These are phyloP conservation scores for Ageneiosus marmoratus DNA, from an alignment of 2,113 vertebrate species.

Conservation along the genomic window DNA sequence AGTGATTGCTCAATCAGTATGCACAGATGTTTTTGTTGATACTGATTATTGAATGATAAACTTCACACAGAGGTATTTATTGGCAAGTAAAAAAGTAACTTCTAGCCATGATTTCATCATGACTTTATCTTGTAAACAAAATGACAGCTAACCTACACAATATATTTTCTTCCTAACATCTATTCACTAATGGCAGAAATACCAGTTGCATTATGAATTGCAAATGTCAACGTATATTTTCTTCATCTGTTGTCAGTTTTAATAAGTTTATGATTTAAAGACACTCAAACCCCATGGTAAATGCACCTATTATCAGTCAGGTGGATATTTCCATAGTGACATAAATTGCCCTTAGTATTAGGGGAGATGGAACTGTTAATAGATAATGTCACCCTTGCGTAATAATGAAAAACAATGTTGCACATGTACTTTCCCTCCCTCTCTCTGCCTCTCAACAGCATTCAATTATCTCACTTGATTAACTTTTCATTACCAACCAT, in stretches of 20 bases:
- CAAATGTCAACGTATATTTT: background rate
- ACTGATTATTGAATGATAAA: background rate
- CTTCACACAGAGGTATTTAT: background rate
- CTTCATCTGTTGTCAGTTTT: background rate
- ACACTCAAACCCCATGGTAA: constrained; percentile 15
- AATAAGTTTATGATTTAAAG: background rate
- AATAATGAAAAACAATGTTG: constrained; percentile 62
- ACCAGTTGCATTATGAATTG: background rate
- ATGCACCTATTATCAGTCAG: constrained; percentile 22
- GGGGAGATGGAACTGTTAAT: constrained; percentile 24
- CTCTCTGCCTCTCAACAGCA: constrained; percentile 62
- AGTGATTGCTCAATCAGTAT: background rate
- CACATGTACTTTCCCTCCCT: constrained; percentile 59
- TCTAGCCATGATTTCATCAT: background rate
- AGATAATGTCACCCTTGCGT: constrained; percentile 39
- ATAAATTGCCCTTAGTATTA: constrained; percentile 22
- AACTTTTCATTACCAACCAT: constrained; percentile 71
- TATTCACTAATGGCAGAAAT: constrained; percentile 2
- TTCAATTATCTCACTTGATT: constrained; percentile 75
- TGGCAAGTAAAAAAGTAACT: background rate
- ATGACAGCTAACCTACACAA: background rate
- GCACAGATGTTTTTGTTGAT: background rate
- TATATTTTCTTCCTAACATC: background rate
- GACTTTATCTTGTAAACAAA: background rate
- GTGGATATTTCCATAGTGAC: constrained; percentile 7